Percentiles rank a stretch among this genome's conserved stretches.
These are phyloP conservation scores for Mus musculus DNA, from an alignment of 2,113 vertebrate species.

Conservation along the genomic window DNA sequence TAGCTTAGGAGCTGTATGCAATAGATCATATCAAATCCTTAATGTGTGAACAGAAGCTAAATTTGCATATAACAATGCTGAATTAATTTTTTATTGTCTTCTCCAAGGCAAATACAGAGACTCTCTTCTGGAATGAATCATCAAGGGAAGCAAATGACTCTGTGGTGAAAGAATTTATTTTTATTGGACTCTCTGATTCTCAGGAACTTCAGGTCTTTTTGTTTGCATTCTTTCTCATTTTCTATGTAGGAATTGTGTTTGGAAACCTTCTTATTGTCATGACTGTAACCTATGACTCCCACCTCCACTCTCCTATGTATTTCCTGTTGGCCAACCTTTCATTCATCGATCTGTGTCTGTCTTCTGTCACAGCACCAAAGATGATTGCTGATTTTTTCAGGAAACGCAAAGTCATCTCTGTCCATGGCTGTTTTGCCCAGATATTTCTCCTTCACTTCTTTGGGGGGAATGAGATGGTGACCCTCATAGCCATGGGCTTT, in stretches of 20 bases:
- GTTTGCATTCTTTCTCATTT: conserved; percentile 62
- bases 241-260: conserved; percentile 61
- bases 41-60: neutral
- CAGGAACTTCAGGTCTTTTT: conserved; percentile 65
- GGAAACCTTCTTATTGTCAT: conserved; percentile 77
- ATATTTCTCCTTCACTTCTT: conserved; percentile 81
- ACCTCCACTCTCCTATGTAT: conserved; percentile 77
- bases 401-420: conserved; percentile 66
- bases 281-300: conserved; percentile 44
- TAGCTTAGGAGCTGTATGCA: neutral
- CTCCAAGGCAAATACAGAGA: conserved; percentile 26
- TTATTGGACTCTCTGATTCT: conserved; percentile 69
- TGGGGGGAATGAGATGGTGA: conserved; percentile 71
- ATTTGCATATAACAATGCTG: neutral
- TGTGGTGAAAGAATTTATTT: conserved; percentile 66
- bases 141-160: conserved; percentile 53
- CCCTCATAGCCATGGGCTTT: conserved; percentile 78
- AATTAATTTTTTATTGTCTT: neutral
- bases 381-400: conserved; percentile 77
- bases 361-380: conserved; percentile 80
- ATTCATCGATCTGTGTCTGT: conserved; percentile 72
- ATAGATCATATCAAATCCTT: neutral
- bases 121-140: conserved; percentile 60
- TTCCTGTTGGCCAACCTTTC: conserved; percentile 79
- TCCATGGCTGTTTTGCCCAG: conserved; percentile 73